Evolutionary conservation across 2,797 vertebrate species (phyloP), one percentile per base, ranked within the genome.

Genomic region (Florisuga fusca): DNA sequence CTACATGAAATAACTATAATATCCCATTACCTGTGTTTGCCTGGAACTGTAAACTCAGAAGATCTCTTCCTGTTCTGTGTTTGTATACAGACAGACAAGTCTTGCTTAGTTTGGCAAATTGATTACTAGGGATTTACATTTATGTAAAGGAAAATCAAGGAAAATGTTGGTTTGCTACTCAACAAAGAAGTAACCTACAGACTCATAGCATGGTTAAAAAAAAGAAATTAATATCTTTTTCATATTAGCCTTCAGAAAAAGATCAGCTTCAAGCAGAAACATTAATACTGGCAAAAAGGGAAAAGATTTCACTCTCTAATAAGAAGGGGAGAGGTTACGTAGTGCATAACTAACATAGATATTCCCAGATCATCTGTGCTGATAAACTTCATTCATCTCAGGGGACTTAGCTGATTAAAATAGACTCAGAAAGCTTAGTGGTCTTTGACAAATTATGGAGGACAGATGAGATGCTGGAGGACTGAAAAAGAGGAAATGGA

Each of bases 371-470:
- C 33, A 87, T 87, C 64, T 74, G 54, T 87, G 78, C 64, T 54
- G 84, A 91, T 95, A 94, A 93, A 94, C 72, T 91, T 89, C 61
- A 81, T 84, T 90, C n/a, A 77, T 92, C 11, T 84, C 84, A 59
- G 27, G 59, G 23, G 59, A 82, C 55, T 87, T 76, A 87, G 71
- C 34, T 66, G 67, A 93, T 92, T 92, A 89, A 79, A 94, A 87
- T 21, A 92, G 63, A 75, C 59, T 90, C 67, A 41, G 87, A 94
- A 68, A 36, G 75, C 53, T 91, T 90, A 89, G 59, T 29, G 25
- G 71, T 79, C 59, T 90, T 94, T 82, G 59, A 87, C 90, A 96
- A 92, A 93, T 79, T 82, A 84, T 57, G 74, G 67, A 87, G 48
- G 81, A 87, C 80, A 82, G 74, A 84, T 36, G 55, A 95, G 20